These are phyloP conservation scores for Rhea americana DNA, from an alignment of 2,113 vertebrate genomes.

Conservation along the genomic window DNA sequence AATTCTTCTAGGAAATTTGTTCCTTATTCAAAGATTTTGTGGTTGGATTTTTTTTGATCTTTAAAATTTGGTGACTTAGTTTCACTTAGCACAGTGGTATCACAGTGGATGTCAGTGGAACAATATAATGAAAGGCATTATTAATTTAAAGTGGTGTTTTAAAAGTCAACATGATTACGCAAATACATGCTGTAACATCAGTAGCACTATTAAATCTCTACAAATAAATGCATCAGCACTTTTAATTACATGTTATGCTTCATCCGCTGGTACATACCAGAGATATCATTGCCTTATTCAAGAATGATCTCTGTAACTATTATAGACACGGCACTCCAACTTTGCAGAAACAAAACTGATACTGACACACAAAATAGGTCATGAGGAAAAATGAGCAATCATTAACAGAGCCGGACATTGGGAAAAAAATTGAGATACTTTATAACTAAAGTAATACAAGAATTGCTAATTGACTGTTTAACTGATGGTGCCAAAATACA, in stretches of 20 bases:
- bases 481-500: background rate
- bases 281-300: background rate
- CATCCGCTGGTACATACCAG: background rate
- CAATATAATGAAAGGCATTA: background rate
- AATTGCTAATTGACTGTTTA: background rate
- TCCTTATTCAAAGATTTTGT: background rate
- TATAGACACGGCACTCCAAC: background rate
- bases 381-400: background rate
- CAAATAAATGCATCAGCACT: background rate
- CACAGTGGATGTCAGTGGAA: background rate
- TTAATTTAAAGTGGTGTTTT: background rate
- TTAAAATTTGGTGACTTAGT: background rate
- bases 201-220: background rate
- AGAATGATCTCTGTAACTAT: background rate
- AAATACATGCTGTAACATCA: background rate
- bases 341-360: background rate
- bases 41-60: background rate
- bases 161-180: background rate
- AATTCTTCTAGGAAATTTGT: background rate
- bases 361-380: background rate
- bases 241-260: background rate
- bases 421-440: background rate
- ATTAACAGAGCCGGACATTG: background rate
- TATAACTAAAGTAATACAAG: background rate
- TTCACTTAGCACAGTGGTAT: background rate